Conservation (phyloP, 2,113 vertebrate species). For the Rhynchopsitta pachyrhyncha region DNA sequence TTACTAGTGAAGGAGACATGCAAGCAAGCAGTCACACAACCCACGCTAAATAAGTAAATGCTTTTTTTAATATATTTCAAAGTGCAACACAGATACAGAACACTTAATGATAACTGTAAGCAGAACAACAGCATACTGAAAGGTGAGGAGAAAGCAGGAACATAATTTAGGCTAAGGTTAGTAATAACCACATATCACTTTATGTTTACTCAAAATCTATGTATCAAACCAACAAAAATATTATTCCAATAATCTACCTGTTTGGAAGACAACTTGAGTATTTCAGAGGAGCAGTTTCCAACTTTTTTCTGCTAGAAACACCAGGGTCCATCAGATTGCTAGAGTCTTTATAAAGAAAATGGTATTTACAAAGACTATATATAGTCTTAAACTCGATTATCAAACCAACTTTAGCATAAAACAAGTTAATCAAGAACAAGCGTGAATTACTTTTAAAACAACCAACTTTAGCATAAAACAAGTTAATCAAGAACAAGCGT, state of each 20-base stretch:
- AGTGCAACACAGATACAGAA: not conserved
- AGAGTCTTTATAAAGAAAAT: not conserved
- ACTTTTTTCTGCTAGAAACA: constrained; percentile 44
- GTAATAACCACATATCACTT: not conserved
- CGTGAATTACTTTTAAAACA: not conserved
- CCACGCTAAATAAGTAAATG: not conserved
- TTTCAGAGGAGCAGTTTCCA: not conserved
- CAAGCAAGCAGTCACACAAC: not conserved
- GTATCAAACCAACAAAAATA: not conserved
- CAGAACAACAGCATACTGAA: not conserved
- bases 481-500: not conserved
- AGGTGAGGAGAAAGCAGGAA: not conserved
- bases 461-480: not conserved
- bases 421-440: not conserved
- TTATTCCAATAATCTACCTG: constrained; percentile 46
- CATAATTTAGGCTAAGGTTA: not conserved
- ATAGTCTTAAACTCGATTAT: not conserved
- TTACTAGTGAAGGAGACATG: not conserved
- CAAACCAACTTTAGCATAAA: not conserved
- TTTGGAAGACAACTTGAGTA: not conserved
- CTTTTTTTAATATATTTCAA: not conserved
- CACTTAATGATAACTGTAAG: not conserved
- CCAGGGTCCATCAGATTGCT: constrained; percentile 13
- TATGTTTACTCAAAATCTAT: not conserved
- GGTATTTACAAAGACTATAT: not conserved